Base-by-base conservation (phyloP, 2,888 invertebrate species). In the Eulithis prunata region DNA sequence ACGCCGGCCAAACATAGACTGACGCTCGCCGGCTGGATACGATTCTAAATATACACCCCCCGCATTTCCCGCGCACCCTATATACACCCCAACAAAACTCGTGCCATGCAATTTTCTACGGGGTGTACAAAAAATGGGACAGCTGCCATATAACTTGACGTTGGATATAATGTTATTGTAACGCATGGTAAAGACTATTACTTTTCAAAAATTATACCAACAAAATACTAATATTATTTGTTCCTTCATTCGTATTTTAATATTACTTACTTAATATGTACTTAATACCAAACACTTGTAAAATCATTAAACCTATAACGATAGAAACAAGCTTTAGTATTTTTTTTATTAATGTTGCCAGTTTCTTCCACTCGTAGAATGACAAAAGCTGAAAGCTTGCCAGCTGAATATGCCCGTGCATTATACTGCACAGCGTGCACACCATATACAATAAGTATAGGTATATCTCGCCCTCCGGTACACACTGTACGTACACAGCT, bases 31-130 rank as follows among this genome's bases (percentile, higher is more conserved):
- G 77, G 82, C 78, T 78, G 76, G 77, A 75, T 82, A 82, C 86
- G 85, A 87, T 89, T 88, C 91, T 92, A 91, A 91, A 91, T 91
- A 93, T 88, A 91, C 89, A 89, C 89, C 90, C 90, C 88, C 84
- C 86, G 81, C 78, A 78, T 76, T 86, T 85, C 83, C 84, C 90
- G 89, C 91, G 88, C 90, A 68, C 61, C 68, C 68, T 68, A 47
- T 68, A 68, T 57, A 61, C 68, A 68, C 68, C 61, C 64, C 55
- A 54, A 47, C 57, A 43, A 56, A 63, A 62, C 68, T 83, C 85
- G 84, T 84, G 49, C 65, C 65, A 65, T 67, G 67, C 70, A 70
- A 67, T 68, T 64, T 67, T 61, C 56, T 68, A 68, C 67, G 61
- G 68, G 64, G 54, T 64, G 68, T 49, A 68, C 61, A 68, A 68